Evolutionary conservation across 2,113 vertebrate genomes (phyloP), one percentile per base, ranked within the genome.

Genomic region (Ursus arctos): DNA sequence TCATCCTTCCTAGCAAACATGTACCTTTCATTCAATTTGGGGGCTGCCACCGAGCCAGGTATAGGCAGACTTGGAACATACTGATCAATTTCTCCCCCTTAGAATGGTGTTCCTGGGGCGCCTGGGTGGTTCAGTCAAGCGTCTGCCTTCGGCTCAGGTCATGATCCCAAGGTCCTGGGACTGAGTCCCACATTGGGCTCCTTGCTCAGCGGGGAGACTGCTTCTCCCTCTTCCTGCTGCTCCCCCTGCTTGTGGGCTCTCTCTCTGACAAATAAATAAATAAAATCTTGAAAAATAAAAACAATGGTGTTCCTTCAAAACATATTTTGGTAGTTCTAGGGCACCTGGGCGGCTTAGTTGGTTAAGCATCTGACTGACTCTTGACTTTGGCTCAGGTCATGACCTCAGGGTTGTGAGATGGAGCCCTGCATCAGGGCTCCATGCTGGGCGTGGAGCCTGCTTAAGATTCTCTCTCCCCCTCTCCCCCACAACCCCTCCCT

Each of bases 61-160:
- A 63, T 11, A 86, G n/a, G 72, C 51, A 71, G 53, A 92, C 59
- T 13, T 92, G n/a, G 24, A 92, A 92, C 14, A 91, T n/a, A 92
- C 0, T 28, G n/a, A 92, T 40, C 47, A 74, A 67, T 87, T 94
- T 96, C 61, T 94, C 53, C 71, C 53, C 15, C 14, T 67, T 57
- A 88, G 15, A 77, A 88, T 43, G 18, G 36, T 51, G 40, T 91
- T 84, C 33, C 63, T 21, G 33, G 33, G 15, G 8, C 4, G 33
- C 67, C 18, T 10, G 16, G 7, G 65, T 67, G 31, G 31, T 7
- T 67, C 16, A 69, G 67, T 18, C 16, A 69, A 69, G 33, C 4
- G 19, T 36, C 33, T 67, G 65, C 15, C 65, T n/a, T 69, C 16
- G 4, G 65, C 33, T 69, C 65, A 69, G 65, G 33, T 69, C 33